Evolutionary conservation across 1,140 invertebrate genomes (phyloP), one percentile per base, ranked within the genome.

Genomic region (Aphaenogaster floridana): DNA sequence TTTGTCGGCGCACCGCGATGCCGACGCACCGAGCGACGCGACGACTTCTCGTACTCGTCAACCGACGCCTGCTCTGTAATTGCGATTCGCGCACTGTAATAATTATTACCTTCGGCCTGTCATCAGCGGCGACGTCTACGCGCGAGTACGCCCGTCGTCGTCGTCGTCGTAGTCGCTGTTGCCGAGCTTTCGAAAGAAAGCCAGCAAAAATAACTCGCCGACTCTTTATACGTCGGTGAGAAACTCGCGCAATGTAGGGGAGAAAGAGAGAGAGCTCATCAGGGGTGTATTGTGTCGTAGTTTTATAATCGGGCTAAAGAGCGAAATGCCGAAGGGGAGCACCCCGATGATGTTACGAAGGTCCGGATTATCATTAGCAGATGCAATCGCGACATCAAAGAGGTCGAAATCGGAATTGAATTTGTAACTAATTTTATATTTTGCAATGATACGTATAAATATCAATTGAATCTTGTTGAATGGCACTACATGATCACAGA

Each of bases 11-110:
- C 54, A 79, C 36, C 63, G 61, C 71, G 89, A 61, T 86, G 68
- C 45, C 64, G 72, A 28, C 45, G 69, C 34, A 28, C 9, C 64
- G 48, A 54, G 48, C 39, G 63, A 42, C 39, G 59, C 61, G 52
- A 71, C 80, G 71, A 78, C 86, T 74, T 59, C 57, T 78, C 74
- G 81, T 39, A 36, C 88, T 74, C 88, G 86, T 52, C 89, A 76
- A 89, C 76, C 83, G 78, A 88, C 87, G 79, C 28, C 90, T 94
- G 93, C 94, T 94, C 94, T 95, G 94, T 95, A 95, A 95, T 95
- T 93, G 93, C 72, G 92, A 94, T 93, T 95, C 94, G 95, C 93
- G 94, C 92, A 92, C 94, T 94, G 94, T 94, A 95, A 95, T 95
- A 95, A 95, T 95, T 95, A 94, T 94, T 93, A 89, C 86, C 91